Conservation (phyloP, 2,113 vertebrate species). For the Hemicordylus capensis region DNA sequence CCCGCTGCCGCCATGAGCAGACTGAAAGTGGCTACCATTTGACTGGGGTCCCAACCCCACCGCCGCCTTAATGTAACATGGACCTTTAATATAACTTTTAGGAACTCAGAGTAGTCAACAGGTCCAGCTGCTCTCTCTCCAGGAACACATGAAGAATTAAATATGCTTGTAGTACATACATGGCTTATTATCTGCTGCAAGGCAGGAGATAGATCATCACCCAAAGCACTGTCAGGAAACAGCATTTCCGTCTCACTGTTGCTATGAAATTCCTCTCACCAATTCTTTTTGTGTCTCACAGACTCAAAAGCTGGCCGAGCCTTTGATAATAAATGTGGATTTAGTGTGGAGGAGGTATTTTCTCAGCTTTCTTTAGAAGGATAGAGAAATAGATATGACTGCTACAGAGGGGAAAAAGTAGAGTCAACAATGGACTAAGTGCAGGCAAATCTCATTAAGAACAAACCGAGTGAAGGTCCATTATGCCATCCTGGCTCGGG, state of each 20-base stretch:
- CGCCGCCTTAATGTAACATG: neutral
- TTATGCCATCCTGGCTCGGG: conserved; percentile 6
- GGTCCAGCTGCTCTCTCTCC: too few species aligned
- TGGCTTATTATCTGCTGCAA: neutral
- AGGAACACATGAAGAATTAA: too few species aligned
- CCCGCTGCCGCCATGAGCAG: too few species aligned
- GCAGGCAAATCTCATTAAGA: conserved; percentile 19
- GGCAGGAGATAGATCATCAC: neutral
- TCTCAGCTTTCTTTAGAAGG: conserved; percentile 8
- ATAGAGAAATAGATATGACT: conserved; percentile 10
- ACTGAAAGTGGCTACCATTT: neutral
- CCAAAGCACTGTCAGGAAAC: neutral
- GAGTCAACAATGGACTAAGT: neutral
- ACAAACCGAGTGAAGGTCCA: neutral
- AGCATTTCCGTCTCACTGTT: neutral
- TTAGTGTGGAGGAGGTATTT: conserved; percentile 14
- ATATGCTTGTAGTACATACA: neutral
- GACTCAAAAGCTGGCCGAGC: neutral
- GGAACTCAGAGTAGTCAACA: too few species aligned
- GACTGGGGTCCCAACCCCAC: neutral
- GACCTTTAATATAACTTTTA: too few species aligned
- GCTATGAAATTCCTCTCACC: neutral
- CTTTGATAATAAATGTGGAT: conserved; percentile 7
- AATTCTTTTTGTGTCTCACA: neutral
- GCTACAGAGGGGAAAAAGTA: neutral